These are phyloP conservation scores for Nothoprocta perdicaria DNA, from an alignment of 2,113 vertebrate genomes.

Conservation along the genomic window DNA sequence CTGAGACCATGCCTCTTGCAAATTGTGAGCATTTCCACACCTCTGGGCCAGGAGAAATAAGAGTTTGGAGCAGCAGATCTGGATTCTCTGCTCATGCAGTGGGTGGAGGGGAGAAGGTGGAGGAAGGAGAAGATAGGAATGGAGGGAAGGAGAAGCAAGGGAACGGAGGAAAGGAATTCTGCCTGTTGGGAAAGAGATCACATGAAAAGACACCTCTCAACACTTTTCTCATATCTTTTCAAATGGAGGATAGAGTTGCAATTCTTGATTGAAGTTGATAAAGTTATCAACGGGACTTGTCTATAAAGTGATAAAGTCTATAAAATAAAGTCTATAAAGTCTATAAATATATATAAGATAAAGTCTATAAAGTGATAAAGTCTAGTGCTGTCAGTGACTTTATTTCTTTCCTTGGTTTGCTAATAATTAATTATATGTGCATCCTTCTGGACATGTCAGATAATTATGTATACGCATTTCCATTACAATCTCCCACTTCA, in stretches of 20 bases:
- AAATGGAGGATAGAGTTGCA: not conserved
- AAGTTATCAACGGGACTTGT: not conserved
- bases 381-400: not conserved
- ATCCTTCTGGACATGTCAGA: not conserved
- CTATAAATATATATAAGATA: too few species aligned
- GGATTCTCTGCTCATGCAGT: rapidly evolving
- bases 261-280: not conserved
- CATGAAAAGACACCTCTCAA: not conserved
- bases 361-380: not conserved
- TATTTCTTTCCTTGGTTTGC: not conserved
- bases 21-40: not conserved
- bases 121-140: not conserved
- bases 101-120: not conserved
- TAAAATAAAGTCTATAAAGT: too few species aligned
- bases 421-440: not conserved
- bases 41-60: not conserved
- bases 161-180: not conserved
- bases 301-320: too few species aligned
- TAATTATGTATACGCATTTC: not conserved
- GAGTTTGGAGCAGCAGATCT: not conserved
- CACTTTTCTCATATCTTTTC: not conserved
- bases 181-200: not conserved
- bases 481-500: not conserved
- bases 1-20: not conserved
- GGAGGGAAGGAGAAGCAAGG: not conserved